Base-by-base conservation (phyloP, 2,888 invertebrate species). In the Hypselothyrea guttata region DNA sequence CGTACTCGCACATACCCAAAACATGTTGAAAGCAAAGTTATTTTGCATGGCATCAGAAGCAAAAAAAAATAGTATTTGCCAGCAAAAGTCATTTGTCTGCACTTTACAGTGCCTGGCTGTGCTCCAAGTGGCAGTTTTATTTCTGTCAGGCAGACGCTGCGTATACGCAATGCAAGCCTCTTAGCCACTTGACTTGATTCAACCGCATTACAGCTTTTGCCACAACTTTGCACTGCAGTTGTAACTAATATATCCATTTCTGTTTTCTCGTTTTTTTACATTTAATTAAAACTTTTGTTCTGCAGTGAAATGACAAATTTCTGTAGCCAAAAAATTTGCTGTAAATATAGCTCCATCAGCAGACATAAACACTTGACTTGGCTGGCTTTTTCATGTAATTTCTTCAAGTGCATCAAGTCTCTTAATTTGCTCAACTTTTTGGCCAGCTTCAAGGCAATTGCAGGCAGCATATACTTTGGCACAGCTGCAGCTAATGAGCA, bases 251-350 rank as follows among this genome's bases (percentile, higher is more conserved):
- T 8, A 8, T 2, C 30, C 4, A 4, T 12, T 12, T 30, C 16
- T 12, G 2, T 9, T 15, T 11, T 4, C 9, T 49, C 7, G n/a
- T 15, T 8, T 45, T 15, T 16, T 31, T 27, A 44, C 47, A 55
- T 72, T 62, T 62, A 71, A 73, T 64, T 54, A 68, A 67, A 65
- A 59, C 51, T 71, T 73, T 57, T 30, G 53, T 31, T 16, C 33
- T 8, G 11, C 71, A 41, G 55, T 45, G 61, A 56, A 51, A 42
- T 47, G 30, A 38, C 37, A 54, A 47, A 55, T 54, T 42, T 30
- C n/a, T 51, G 37, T 18, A 30, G 1, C 4, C 9, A 35, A 12
- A 35, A 33, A 31, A 60, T 47, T 33, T 33, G 30, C 22, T 40
- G 8, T 27, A 28, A 35, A 53, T 46, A 16, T 31, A 28, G 12